Conservation (phyloP, 2,113 vertebrate species). For the Oncorhynchus tshawytscha region DNA sequence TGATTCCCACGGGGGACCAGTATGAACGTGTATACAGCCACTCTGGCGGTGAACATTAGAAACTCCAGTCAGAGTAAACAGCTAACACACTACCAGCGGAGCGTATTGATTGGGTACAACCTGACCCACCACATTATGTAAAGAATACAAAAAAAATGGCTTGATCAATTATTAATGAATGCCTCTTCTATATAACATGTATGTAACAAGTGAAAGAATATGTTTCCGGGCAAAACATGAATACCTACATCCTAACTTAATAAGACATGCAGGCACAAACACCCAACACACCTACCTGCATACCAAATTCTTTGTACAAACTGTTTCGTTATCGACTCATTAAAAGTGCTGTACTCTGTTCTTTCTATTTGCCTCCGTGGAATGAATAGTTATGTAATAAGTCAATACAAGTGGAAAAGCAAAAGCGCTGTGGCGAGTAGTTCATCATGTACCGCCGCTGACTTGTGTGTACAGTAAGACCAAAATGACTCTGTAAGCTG, state of each 20-base stretch:
- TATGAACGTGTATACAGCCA: no score
- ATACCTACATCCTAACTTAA: neutral
- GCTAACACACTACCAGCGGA: no score
- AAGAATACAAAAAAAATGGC: neutral
- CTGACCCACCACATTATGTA: neutral
- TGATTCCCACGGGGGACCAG: no score
- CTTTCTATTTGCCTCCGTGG: neutral
- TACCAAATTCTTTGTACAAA: neutral
- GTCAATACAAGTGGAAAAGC: neutral
- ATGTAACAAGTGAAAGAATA: neutral
- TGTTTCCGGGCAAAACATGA: neutral
- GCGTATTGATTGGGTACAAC: neutral
- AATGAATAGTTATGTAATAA: neutral
- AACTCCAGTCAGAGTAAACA: no score
- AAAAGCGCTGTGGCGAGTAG: neutral
- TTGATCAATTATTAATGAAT: neutral
- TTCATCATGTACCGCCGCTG: no score
- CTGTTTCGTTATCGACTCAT: neutral
- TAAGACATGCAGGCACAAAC: constrained; percentile 2
- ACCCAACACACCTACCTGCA: neutral
- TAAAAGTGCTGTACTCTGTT: neutral
- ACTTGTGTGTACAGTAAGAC: no score
- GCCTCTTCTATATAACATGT: neutral
- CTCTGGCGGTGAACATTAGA: no score
- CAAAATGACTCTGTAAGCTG: no score